phyloP scores from a whole-genome alignment of 2,888 invertebrate genomes.

The Diabrotica balteata region DNA sequence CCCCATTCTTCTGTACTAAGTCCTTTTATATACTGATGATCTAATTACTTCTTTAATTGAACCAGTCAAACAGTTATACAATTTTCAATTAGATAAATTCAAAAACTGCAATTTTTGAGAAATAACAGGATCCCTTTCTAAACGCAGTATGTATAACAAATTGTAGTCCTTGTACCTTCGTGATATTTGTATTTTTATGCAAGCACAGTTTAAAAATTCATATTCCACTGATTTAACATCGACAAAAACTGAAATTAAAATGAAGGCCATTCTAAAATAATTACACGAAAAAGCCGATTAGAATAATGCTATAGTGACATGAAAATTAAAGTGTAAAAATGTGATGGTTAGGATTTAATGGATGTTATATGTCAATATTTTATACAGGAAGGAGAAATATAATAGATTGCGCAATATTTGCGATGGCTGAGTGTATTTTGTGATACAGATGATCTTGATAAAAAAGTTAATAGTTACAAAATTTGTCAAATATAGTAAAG shows the following conservation, averaged over 20 bases:
- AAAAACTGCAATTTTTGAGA: too few species aligned
- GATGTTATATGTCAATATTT: neutral
- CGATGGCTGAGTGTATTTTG: too few species aligned
- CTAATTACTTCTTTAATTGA: too few species aligned
- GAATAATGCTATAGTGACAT: neutral
- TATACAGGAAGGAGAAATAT: neutral
- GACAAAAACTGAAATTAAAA: slow-evolving; percentile 21
- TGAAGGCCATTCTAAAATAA: slow-evolving; percentile 21
- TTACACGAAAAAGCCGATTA: slow-evolving; percentile 8
- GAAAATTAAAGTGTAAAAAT: slow-evolving; percentile 8
- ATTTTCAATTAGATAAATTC: too few species aligned
- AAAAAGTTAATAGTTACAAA: too few species aligned
- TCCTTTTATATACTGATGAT: too few species aligned
- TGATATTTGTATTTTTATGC: neutral
- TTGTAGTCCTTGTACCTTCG: neutral
- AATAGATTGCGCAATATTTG: neutral
- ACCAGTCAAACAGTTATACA: too few species aligned
- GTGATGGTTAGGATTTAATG: slow-evolving; percentile 6
- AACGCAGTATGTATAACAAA: too few species aligned
- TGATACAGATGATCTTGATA: too few species aligned
- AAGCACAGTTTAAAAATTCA: slow-evolving; percentile 18
- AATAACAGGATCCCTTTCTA: too few species aligned
- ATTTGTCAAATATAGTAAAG: too few species aligned
- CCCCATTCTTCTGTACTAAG: too few species aligned
- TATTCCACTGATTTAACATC: slow-evolving; percentile 2